Conservation (phyloP, 2,888 invertebrate species). For the Labia minor region DNA sequence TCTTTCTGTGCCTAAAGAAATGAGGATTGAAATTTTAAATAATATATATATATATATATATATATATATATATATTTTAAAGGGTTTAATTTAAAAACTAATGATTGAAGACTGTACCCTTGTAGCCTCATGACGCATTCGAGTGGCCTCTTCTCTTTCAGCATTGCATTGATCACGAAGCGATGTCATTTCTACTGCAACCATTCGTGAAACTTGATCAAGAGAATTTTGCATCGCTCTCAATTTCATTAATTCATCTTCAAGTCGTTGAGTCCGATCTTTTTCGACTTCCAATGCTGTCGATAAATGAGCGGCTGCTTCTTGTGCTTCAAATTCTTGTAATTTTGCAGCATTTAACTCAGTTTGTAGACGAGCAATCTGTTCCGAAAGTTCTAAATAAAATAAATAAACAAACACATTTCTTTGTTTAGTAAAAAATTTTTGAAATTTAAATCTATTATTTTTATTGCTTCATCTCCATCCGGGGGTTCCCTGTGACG, state of each 20-base stretch:
- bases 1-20: conserved; percentile 49
- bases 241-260: conserved; percentile 34
- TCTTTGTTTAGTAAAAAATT: not conserved
- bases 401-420: not conserved
- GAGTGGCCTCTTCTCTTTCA: conserved; percentile 46
- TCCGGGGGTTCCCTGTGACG: too few relatives aligned
- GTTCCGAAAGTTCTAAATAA: conserved; percentile 45
- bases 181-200: conserved; percentile 52
- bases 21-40: conserved; percentile 14
- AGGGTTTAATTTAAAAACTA: too few relatives aligned
- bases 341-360: conserved; percentile 52
- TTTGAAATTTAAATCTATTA: not conserved
- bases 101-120: too few relatives aligned
- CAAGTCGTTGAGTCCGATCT: conserved; percentile 22
- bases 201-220: conserved; percentile 52
- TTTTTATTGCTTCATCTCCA: too few relatives aligned
- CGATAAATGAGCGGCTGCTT: conserved; percentile 45
- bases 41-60: not conserved
- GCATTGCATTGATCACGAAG: conserved; percentile 50
- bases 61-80: not conserved
- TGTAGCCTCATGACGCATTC: conserved; percentile 37
- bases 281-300: conserved; percentile 44
- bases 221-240: conserved; percentile 46
- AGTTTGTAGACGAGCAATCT: conserved; percentile 54
- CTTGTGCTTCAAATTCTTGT: conserved; percentile 61